Conservation (phyloP, 1,140 invertebrate species). For the Drosophila serrata region DNA sequence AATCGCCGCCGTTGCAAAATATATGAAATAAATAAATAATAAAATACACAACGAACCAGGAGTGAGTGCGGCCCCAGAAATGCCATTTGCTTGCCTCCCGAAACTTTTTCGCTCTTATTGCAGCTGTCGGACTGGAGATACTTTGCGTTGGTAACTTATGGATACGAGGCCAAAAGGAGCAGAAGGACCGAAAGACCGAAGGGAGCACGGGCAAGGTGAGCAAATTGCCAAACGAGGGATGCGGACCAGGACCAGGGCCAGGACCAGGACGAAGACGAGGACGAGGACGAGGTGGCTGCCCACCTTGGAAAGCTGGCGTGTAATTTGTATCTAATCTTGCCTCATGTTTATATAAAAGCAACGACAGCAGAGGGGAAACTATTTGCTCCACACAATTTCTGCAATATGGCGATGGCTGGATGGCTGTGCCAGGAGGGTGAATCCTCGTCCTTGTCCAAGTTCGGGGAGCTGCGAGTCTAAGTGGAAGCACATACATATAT, state of each 20-base stretch:
- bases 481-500: constrained; percentile 57
- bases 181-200: constrained; percentile 5
- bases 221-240: constrained; percentile 65
- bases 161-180: constrained; percentile 53
- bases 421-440: constrained; percentile 45
- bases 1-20: constrained; percentile 63
- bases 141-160: constrained; percentile 75
- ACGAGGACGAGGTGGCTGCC: constrained; percentile 29
- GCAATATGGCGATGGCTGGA: constrained; percentile 68
- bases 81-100: constrained; percentile 56
- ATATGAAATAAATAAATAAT: constrained; percentile 82
- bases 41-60: constrained; percentile 57
- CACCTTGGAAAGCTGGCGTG: constrained; percentile 79
- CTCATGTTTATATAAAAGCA: constrained; percentile 83
- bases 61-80: constrained; percentile 51
- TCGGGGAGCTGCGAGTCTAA: constrained; percentile 28
- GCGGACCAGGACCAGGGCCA: not conserved
- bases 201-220: constrained; percentile 59
- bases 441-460: constrained; percentile 38
- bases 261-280: not conserved
- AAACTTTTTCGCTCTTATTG: constrained; percentile 79
- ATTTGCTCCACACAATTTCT: constrained; percentile 64
- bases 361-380: constrained; percentile 54
- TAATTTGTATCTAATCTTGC: constrained; percentile 83
- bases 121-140: constrained; percentile 60